Evolutionary conservation across 2,797 vertebrate species (phyloP).

Genomic region (Neomorphus geoffroyi): DNA sequence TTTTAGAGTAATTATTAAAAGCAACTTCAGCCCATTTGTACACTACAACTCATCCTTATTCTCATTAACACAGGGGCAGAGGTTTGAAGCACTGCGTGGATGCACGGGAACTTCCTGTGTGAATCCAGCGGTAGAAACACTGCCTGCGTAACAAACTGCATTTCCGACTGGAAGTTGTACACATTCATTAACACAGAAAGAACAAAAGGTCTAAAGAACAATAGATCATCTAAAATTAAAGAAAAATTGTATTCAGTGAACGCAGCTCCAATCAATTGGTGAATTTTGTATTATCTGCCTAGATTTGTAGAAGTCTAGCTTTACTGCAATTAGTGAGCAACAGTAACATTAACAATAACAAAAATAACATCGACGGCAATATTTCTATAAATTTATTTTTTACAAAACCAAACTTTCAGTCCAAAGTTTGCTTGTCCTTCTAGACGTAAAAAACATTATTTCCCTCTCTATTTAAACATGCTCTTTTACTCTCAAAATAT

Average conservation of each 20-base stretch:
- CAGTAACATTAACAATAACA: background rate
- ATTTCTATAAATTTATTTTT: background rate
- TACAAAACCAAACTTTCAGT: background rate
- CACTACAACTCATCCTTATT: background rate
- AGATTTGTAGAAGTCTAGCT: background rate
- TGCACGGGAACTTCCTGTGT: background rate
- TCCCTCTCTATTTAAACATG: background rate
- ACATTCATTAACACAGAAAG: background rate
- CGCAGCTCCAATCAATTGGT: accelerated
- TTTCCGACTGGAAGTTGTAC: background rate
- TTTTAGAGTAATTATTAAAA: background rate
- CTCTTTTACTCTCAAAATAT: background rate
- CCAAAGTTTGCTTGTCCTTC: background rate
- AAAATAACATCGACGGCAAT: background rate
- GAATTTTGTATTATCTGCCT: background rate
- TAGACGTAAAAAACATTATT: background rate
- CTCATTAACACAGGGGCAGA: background rate
- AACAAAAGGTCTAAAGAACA: background rate
- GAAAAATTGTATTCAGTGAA: background rate
- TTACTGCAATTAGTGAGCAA: background rate
- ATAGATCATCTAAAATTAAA: background rate
- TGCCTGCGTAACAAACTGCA: background rate
- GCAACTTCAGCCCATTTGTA: background rate
- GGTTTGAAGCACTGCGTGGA: background rate
- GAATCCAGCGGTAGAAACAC: background rate